Percentiles rank a stretch among this genome's conserved stretches.
These are phyloP conservation scores for Progne subis DNA, from an alignment of 2,113 vertebrate genomes.

Conservation along the genomic window DNA sequence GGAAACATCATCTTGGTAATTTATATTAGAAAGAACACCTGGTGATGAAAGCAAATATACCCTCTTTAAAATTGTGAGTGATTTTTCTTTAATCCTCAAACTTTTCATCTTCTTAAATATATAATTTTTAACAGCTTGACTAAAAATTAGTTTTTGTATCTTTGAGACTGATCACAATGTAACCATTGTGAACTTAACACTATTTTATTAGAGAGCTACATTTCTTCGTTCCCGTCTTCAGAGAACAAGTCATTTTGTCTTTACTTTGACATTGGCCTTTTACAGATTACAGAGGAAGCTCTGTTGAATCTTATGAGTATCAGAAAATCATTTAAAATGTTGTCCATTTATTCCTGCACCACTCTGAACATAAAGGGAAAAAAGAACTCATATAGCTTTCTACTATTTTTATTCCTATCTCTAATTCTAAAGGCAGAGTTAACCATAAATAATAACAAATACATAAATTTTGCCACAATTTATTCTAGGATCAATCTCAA, in stretches of 20 bases:
- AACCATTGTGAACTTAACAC: constrained; percentile 65
- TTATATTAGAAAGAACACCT: constrained; percentile 94
- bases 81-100: constrained; percentile 74
- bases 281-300: constrained; percentile 50
- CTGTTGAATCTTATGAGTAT: constrained; percentile 49
- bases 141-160: constrained; percentile 71
- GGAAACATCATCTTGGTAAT: constrained; percentile 94
- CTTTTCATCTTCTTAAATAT: constrained; percentile 75
- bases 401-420: neutral
- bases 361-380: neutral
- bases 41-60: constrained; percentile 88
- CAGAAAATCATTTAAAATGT: constrained; percentile 53
- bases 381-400: neutral
- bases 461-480: neutral
- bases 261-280: constrained; percentile 65
- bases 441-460: constrained; percentile 1
- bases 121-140: constrained; percentile 64
- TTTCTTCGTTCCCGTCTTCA: constrained; percentile 53
- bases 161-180: constrained; percentile 63
- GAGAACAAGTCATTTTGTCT: constrained; percentile 66
- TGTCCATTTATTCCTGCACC: constrained; percentile 24
- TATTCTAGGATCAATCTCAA: constrained; percentile 3
- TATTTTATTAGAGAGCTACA: constrained; percentile 58
- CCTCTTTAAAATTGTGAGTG: constrained; percentile 72
- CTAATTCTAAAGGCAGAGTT: neutral